Percentiles rank a stretch among this genome's conserved stretches.
These are phyloP conservation scores for Tinamus guttatus DNA, from an alignment of 2,113 vertebrate genomes.

Conservation along the genomic window DNA sequence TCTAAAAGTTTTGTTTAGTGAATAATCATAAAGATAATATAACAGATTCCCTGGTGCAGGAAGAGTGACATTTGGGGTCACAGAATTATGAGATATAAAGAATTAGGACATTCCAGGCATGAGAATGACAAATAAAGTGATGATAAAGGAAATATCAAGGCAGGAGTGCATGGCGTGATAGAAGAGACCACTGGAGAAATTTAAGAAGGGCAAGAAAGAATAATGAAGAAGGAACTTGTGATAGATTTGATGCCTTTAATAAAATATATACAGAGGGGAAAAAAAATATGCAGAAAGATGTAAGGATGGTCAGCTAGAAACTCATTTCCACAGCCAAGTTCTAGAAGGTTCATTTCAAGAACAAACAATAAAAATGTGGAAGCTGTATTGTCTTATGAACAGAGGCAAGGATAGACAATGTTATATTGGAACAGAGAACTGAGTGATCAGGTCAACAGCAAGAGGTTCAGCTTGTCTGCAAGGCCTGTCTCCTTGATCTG, in stretches of 20 bases:
- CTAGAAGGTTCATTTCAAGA: not conserved
- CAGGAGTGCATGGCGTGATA: not conserved
- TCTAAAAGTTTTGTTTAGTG: slow-evolving; percentile 17
- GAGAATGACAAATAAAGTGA: not conserved
- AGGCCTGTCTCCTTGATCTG: not conserved
- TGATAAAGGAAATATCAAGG: not conserved
- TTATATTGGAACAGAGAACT: not conserved
- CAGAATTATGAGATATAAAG: not conserved
- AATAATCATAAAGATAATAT: slow-evolving; percentile 27
- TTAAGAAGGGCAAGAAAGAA: not conserved
- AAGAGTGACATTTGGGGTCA: not conserved
- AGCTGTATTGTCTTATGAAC: not conserved
- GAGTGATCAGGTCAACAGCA: not conserved
- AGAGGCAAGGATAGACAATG: not conserved
- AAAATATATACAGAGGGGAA: not conserved
- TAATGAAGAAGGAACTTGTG: not conserved
- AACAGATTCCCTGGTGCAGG: not conserved
- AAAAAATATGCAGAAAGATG: not conserved
- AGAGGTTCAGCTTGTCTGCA: not conserved
- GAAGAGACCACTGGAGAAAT: not conserved
- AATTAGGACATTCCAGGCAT: not conserved
- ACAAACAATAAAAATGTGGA: not conserved
- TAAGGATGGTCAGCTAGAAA: not conserved
- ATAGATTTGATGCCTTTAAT: not conserved
- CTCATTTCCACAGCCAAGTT: not conserved